These are phyloP conservation scores for Aporophyla lueneburgensis DNA, from an alignment of 2,888 invertebrate species.

Conservation along the genomic window DNA sequence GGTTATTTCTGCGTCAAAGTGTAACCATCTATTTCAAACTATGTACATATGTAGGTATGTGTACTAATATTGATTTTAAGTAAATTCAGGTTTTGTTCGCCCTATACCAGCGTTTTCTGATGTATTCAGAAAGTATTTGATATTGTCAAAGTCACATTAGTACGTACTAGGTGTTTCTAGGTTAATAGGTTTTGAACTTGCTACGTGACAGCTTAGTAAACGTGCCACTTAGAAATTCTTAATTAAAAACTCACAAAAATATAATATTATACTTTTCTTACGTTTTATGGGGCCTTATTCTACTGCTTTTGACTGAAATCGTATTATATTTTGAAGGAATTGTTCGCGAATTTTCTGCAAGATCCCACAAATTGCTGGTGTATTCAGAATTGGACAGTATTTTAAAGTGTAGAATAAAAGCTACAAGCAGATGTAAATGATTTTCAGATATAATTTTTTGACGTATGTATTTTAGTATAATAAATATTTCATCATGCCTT, in stretches of 20 bases:
- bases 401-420: not conserved
- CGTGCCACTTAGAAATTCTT: not conserved
- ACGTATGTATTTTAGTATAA: not conserved
- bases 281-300: slow-evolving; percentile 8
- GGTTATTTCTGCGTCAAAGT: no score
- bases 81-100: not conserved
- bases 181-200: not conserved
- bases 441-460: not conserved
- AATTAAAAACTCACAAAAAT: slow-evolving; percentile 13
- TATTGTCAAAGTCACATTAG: not conserved
- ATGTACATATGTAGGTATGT: no score
- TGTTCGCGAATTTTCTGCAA: slow-evolving; percentile 27
- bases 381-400: not conserved
- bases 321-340: slow-evolving; percentile 31
- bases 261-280: slow-evolving; percentile 1
- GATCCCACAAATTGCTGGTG: not conserved
- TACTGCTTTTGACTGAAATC: slow-evolving; percentile 40
- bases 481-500: not conserved
- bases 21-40: no score
- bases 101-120: not conserved
- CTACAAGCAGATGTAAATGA: not conserved
- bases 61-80: no score
- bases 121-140: not conserved
- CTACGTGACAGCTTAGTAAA: not conserved
- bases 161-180: slow-evolving; percentile 2